Base-by-base conservation (phyloP, 1,140 invertebrate genomes). In the Bursaphelenchus mucronatus region DNA sequence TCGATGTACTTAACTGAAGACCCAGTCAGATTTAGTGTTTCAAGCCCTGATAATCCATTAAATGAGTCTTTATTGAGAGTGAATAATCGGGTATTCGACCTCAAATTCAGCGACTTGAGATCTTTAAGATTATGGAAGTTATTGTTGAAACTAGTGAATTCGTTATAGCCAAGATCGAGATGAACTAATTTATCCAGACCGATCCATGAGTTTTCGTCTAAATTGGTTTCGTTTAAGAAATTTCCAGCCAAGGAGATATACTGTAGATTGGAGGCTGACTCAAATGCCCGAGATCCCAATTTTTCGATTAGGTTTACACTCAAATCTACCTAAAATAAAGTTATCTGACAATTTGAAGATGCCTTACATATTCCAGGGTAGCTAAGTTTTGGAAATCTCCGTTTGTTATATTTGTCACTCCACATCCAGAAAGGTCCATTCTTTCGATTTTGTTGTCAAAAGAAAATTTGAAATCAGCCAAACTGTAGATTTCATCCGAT, bases 221-320 rank as follows among this genome's bases (percentile, higher is more conserved):
- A 30, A 30, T 30, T 30, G 30, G 30, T 30, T 30, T 30, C 30
- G 30, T 30, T 30, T 41, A 19, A 68, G 43, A 30, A 67, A 59
- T 21, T 67, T 66, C 66, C 68, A 61, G 45, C 44, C 15, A 61
- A 19, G 3, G 15, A 64, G 8, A 63, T 39, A 15, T 65, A 39
- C 50, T 71, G 41, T 54, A 71, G 40, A 55, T 67, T 68, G 13
- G 59, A n/a, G 39, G 58, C 45, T 39, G 51, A 46, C 11, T 3
- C 53, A 49, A 73, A 71, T n/a, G 19, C 45, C 53, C 53, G 53
- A 53, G 45, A 40, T 21, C 54, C 66, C 9, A 74, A 43, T 40
- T 30, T 39, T 67, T 71, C 68, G 13, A 73, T 58, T 8, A 74
- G 52, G 61, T 72, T 72, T 19, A 74, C 61, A 15, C 70, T 21